Base-by-base conservation (phyloP, 2,113 vertebrate genomes). In the Ramphastos sulfuratus region DNA sequence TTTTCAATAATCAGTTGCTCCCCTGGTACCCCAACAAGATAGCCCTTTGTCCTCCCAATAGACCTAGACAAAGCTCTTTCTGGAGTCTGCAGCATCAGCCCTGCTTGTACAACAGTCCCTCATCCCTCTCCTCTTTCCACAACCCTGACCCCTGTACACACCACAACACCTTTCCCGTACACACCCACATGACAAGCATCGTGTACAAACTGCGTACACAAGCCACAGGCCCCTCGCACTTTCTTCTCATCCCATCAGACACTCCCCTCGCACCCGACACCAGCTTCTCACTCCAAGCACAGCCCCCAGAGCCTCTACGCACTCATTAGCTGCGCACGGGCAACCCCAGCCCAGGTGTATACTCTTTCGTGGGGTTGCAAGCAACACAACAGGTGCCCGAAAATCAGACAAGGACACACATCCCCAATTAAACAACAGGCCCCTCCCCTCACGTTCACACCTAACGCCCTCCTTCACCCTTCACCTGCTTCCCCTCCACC, bases 111-210 rank as follows among this genome's bases (percentile, higher is more conserved):
- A 27, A 14, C 66, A 39, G 24, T 39, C 11, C 3, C 56, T 8
- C 0, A 10, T 16, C 15, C 11, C 17, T 5, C 12, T 4, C 17
- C 48, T 4, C 13, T 20, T 10, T 7, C 8, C 44, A 5, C 50
- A 15, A 42, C 10, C 54, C 30, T 9, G 4, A 19, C n/a, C 21
- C 3, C 50, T 27, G 6, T 15, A 35, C 39, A 2, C 7, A 1
- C 15, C 1, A 0, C 39, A 35, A 2, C 71, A 15, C 33, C 9
- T 0, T 5, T 8, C 70, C 9, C 2, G 7, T 3, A 12, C 21
- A 4, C 44, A 3, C 42, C 11, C n/a, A 5, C 4, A 44, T 2
- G 50, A 52, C 23, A 52, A 10, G 21, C 23, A 52, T 52, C 50
- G 10, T 24, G 30, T 21, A 9, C 55, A 9, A 21, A 16, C 33